These are phyloP conservation scores for Agonopterix heracliana DNA, from an alignment of 2,888 invertebrate species.

Conservation along the genomic window DNA sequence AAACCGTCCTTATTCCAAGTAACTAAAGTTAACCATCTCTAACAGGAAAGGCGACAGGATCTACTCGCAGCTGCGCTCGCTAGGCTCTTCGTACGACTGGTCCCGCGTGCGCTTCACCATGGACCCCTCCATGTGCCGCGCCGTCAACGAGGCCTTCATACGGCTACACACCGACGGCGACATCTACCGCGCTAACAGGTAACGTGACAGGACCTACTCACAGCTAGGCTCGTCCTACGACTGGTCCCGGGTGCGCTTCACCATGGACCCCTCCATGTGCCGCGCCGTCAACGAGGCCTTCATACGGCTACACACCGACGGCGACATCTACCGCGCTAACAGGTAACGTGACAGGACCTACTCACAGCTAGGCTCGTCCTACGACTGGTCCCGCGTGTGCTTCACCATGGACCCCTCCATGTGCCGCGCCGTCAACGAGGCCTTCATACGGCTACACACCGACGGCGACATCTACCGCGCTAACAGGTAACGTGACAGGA, in stretches of 20 bases:
- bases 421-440: constrained; percentile 92
- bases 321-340: constrained; percentile 94
- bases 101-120: constrained; percentile 95
- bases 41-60: constrained; percentile 84
- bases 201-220: too few species aligned
- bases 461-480: constrained; percentile 93
- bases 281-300: constrained; percentile 96
- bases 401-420: constrained; percentile 98
- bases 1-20: too few species aligned
- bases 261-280: constrained; percentile 94
- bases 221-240: constrained; percentile 92
- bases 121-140: constrained; percentile 91
- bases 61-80: constrained; percentile 86
- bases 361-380: constrained; percentile 85
- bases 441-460: constrained; percentile 94
- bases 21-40: not conserved
- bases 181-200: constrained; percentile 92
- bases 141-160: constrained; percentile 97
- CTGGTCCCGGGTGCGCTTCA: constrained; percentile 96
- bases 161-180: constrained; percentile 89
- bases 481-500: constrained; percentile 68
- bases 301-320: constrained; percentile 89
- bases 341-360: constrained; percentile 34
- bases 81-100: constrained; percentile 98
- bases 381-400: constrained; percentile 95